Conservation (phyloP, 2,888 invertebrate genomes). For the Chymomyza fuscimana region DNA sequence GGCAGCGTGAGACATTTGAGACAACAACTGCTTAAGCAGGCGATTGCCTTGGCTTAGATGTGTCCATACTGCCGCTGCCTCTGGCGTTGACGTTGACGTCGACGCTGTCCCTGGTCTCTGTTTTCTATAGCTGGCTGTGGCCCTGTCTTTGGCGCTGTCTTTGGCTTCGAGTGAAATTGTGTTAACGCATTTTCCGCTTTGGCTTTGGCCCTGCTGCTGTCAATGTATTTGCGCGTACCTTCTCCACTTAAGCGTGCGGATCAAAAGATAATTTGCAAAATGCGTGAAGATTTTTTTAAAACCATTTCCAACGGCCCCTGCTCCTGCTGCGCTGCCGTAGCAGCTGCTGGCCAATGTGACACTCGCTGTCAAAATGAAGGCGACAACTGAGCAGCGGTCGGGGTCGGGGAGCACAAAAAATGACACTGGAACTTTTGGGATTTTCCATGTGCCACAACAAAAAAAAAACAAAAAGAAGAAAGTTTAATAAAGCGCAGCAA, state of each 20-base stretch:
- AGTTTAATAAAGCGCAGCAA: constrained; percentile 75
- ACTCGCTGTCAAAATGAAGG: constrained; percentile 68
- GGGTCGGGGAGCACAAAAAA: constrained; percentile 49
- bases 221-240: constrained; percentile 31
- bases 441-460: constrained; percentile 49
- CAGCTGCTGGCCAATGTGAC: constrained; percentile 50
- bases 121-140: no score
- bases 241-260: constrained; percentile 71
- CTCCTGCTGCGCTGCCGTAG: constrained; percentile 26
- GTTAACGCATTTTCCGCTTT: constrained; percentile 61
- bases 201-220: constrained; percentile 3
- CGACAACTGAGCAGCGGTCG: constrained; percentile 40
- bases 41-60: constrained; percentile 75
- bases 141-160: constrained; percentile 14
- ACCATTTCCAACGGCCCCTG: constrained; percentile 23
- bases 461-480: constrained; percentile 37
- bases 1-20: constrained; percentile 58
- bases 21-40: constrained; percentile 76
- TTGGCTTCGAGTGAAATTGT: constrained; percentile 50
- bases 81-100: constrained; percentile 18
- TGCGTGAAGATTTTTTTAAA: constrained; percentile 76
- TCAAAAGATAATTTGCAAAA: constrained; percentile 78
- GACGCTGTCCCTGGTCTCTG: constrained; percentile 12
- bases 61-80: constrained; percentile 38
- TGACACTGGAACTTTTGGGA: constrained; percentile 75